Conservation (phyloP, 2,113 vertebrate genomes). For the Corythornis cristatus region DNA sequence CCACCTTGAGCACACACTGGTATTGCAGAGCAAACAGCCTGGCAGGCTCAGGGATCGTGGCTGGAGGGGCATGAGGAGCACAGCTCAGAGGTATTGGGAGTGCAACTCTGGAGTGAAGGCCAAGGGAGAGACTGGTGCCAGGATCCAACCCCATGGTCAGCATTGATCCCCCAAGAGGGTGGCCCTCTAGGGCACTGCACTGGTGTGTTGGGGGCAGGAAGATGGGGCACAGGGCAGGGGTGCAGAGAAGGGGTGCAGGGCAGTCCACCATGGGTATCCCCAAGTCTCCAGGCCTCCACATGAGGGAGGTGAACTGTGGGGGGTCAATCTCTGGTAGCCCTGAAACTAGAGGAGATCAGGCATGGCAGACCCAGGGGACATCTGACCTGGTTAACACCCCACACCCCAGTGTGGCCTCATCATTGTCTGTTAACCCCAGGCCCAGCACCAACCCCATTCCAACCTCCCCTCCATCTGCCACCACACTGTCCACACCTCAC, state of each 20-base stretch:
- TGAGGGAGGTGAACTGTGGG: neutral
- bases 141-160: neutral
- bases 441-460: fast-evolving
- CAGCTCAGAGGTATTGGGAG: neutral
- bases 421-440: too few relatives aligned
- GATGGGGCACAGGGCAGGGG: neutral
- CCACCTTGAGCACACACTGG: fast-evolving
- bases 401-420: neutral
- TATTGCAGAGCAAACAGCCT: neutral
- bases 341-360: neutral
- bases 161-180: fast-evolving
- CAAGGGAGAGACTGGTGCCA: neutral
- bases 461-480: fast-evolving
- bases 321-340: neutral
- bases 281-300: neutral
- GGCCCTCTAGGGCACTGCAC: neutral
- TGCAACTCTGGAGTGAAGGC: neutral
- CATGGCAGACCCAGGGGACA: neutral
- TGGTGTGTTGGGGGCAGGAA: fast-evolving
- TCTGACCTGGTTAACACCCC: neutral
- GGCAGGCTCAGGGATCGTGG: too few relatives aligned
- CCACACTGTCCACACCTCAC: too few relatives aligned
- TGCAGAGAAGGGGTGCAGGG: neutral
- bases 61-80: neutral
- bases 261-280: neutral